Evolutionary conservation across 2,888 invertebrate species (phyloP), one percentile per base, ranked within the genome.

Genomic region (Tipula unca): DNA sequence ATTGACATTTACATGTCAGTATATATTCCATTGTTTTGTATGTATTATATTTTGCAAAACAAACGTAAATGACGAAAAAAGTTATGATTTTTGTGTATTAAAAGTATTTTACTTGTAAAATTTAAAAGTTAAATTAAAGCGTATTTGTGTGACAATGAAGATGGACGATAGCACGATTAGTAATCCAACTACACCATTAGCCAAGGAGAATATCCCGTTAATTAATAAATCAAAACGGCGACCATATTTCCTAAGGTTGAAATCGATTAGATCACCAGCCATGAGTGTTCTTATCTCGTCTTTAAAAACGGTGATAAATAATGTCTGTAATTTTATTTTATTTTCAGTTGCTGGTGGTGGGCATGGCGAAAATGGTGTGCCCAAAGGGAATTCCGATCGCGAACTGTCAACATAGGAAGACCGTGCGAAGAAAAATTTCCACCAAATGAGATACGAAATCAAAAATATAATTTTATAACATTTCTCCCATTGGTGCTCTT

Each of bases 381-480:
- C 86, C 94, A 94, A 88, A 93, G 94, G 87, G 96, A 96, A 89
- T 91, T 96, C 85, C 93, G 94, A 88, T 93, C 96, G 5, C 93
- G 97, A 88, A 95, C 94, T 82, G 95, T 97, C 88, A 93, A 94
- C 88, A 92, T 97, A 88, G 97, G 97, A 39, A 94, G 94, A 88
- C 91, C 94, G 82, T 95, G 94, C 87, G 93, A 94, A 85, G 96
- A 96, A 89, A 97, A 96, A 89, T 98, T 95, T 92, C 97, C 98
- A 86, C 95, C 97, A 86, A 99, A 99, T 92, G 96, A 97, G 89
- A 98, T 99, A 87, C 94, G 98, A 89, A 99, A 99, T 93, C 97
- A 98, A 92, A 99, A 99, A 93, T 99, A 99, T 92, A 99, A 97
- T 91, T 93, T 96, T 88, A 93, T 97, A 88, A 96, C 97, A 89